Evolutionary conservation across 2,888 invertebrate genomes (phyloP).

Genomic region (Drosophila barbarae): DNA sequence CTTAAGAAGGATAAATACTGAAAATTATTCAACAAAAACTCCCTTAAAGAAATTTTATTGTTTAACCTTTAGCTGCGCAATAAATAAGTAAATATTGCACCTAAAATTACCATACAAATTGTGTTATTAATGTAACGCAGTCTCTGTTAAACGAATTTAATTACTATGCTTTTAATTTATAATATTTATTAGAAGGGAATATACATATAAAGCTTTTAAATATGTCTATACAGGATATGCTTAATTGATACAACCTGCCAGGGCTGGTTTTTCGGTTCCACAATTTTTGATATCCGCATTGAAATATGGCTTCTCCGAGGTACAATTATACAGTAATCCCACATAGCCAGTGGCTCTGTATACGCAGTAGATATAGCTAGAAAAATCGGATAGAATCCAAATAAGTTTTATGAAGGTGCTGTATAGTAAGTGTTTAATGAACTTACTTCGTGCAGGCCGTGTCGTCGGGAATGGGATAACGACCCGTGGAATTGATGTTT

Average conservation of each 20-base stretch:
- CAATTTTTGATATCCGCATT: constrained; percentile 28
- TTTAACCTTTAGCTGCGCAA: neutral
- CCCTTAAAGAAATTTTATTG: neutral
- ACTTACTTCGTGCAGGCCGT: constrained; percentile 62
- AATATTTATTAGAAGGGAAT: neutral
- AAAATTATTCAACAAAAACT: neutral
- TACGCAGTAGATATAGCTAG: constrained; percentile 62
- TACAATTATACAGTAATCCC: constrained; percentile 38
- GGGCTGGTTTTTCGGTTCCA: constrained; percentile 40
- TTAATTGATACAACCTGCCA: constrained; percentile 40
- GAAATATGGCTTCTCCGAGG: constrained; percentile 40
- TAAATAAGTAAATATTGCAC: neutral
- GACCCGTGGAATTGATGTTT: constrained; percentile 42
- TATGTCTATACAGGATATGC: neutral
- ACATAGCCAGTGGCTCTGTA: constrained; percentile 31
- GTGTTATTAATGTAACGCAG: neutral
- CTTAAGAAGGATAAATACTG: neutral
- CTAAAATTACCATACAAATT: neutral
- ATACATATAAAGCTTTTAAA: neutral
- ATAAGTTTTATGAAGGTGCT: fast-evolving
- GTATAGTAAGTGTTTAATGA: neutral
- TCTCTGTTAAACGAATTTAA: neutral
- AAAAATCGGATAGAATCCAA: neutral
- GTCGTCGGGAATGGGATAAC: constrained; percentile 59
- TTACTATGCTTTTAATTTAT: neutral